Percentiles rank a stretch among this genome's conserved stretches.
Conservation (phyloP, 1,140 invertebrate species). For the Bombus superbus region DNA sequence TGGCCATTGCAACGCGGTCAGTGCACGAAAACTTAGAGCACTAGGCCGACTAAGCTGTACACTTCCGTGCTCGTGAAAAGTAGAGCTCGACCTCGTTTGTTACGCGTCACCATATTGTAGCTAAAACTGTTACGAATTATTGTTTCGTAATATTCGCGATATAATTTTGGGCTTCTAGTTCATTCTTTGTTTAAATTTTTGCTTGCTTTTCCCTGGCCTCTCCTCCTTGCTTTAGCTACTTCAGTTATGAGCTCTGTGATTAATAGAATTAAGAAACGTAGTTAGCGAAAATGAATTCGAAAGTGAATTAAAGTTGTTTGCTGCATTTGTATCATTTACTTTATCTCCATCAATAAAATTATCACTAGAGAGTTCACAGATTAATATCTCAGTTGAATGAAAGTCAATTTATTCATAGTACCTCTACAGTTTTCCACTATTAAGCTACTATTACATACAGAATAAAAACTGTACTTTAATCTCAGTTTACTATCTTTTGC, state of each 20-base stretch:
- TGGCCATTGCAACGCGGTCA: neutral
- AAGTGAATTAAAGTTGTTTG: neutral
- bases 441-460: neutral
- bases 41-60: slow-evolving; percentile 7
- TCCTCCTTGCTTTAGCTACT: no score
- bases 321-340: neutral
- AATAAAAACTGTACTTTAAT: neutral
- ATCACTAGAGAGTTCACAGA: neutral
- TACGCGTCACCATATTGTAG: slow-evolving; percentile 23
- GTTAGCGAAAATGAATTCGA: neutral
- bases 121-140: slow-evolving; percentile 42
- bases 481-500: neutral
- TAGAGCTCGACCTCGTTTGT: slow-evolving; percentile 51
- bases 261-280: neutral
- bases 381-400: neutral
- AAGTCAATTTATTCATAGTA: neutral
- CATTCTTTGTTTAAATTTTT: neutral
- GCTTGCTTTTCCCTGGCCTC: no score
- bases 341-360: neutral
- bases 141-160: slow-evolving; percentile 41
- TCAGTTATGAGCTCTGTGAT: neutral
- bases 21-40: slow-evolving; percentile 30
- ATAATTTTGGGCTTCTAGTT: neutral
- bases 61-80: slow-evolving; percentile 36
- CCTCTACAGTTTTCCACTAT: neutral